phyloP scores from a whole-genome alignment of 2,888 invertebrate genomes.

The Rotaria socialis region DNA sequence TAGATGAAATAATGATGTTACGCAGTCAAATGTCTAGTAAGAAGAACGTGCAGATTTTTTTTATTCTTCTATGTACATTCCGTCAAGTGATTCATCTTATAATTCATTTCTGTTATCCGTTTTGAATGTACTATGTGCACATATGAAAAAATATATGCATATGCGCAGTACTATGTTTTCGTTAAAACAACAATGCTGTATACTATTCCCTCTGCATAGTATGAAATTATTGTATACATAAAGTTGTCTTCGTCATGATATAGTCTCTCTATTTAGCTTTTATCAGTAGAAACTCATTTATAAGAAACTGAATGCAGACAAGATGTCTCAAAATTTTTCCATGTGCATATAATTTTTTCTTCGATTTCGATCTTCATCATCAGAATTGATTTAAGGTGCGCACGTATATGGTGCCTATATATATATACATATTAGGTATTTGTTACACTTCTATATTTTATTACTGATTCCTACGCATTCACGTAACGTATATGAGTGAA shows the following conservation, averaged over 20 bases:
- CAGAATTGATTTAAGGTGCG: background rate
- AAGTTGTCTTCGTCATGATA: background rate
- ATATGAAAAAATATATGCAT: background rate
- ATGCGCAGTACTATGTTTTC: background rate
- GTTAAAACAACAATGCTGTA: background rate
- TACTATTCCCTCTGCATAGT: background rate
- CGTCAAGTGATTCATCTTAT: background rate
- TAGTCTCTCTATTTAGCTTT: background rate
- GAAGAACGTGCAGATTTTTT: background rate
- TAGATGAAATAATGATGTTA: background rate
- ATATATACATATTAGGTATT: background rate
- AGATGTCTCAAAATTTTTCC: background rate
- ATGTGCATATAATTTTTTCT: background rate
- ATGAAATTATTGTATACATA: background rate
- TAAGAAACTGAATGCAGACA: background rate
- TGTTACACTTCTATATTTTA: background rate
- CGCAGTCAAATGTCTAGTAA: background rate
- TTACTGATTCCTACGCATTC: background rate
- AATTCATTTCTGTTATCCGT: background rate
- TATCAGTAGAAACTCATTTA: background rate
- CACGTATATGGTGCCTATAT: background rate
- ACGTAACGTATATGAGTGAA: background rate
- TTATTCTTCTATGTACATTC: background rate
- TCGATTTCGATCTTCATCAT: background rate
- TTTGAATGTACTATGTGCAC: background rate